phyloP scores from a whole-genome alignment of 2,888 invertebrate species.

The Ornithoptera alexandrae region DNA sequence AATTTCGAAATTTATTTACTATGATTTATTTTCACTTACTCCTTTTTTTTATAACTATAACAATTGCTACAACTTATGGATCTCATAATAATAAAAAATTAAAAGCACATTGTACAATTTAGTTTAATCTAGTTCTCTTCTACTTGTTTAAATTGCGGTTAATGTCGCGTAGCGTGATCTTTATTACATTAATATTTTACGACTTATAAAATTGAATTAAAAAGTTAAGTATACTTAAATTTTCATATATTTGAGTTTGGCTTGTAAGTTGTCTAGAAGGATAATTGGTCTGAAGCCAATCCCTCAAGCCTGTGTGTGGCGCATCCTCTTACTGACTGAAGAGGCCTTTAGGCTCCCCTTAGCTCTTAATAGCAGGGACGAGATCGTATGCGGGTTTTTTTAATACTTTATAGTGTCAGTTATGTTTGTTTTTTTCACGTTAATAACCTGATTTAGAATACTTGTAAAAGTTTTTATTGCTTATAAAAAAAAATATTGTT shows the following conservation, averaged over 20 bases:
- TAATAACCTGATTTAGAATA: too few species aligned
- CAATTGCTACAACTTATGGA: conserved; percentile 24
- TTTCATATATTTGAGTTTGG: conserved; percentile 6
- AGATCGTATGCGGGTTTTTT: too few species aligned
- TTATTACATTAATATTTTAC: conserved; percentile 54
- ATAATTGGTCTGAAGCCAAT: conserved; percentile 9
- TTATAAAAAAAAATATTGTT: too few species aligned
- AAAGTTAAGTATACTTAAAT: conserved; percentile 31
- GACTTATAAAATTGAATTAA: conserved; percentile 50
- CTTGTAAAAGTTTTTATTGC: too few species aligned
- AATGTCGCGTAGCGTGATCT: conserved; percentile 46
- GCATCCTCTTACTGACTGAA: not conserved
- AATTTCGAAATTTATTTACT: conserved; percentile 5
- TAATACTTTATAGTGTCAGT: too few species aligned
- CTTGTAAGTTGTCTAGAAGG: not conserved
- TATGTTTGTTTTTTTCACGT: too few species aligned
- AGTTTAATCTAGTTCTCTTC: conserved; percentile 48
- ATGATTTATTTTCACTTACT: conserved; percentile 34
- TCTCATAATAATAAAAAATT: conserved; percentile 35
- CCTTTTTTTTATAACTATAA: conserved; percentile 4
- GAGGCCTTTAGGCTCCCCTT: not conserved
- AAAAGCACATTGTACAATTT: conserved; percentile 39
- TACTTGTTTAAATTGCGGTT: conserved; percentile 52
- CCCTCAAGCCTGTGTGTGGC: not conserved
- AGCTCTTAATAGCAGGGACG: too few species aligned